phyloP scores from a whole-genome alignment of 2,888 invertebrate genomes.

The Cerastis rubricosa region DNA sequence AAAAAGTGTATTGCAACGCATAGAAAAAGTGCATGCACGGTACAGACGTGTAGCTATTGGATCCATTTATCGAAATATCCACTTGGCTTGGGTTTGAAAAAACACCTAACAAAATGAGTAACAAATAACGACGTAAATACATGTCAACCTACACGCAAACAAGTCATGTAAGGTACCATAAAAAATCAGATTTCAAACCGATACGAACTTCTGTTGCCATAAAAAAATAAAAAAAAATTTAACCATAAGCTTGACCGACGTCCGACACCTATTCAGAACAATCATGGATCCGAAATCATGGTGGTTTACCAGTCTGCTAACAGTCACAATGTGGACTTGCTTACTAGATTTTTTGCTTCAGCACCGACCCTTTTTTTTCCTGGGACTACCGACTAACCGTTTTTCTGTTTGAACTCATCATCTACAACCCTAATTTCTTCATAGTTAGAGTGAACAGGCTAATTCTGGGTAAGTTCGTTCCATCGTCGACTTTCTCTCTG shows the following conservation, averaged over 20 bases:
- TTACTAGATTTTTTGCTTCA: neutral
- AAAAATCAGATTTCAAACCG: conserved; percentile 2
- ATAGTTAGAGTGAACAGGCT: no score
- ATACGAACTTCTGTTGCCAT: neutral
- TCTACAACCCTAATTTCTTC: neutral
- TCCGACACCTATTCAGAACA: neutral
- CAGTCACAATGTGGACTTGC: neutral
- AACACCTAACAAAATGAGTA: neutral
- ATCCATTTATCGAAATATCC: neutral
- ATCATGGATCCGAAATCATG: neutral
- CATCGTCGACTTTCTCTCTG: no score
- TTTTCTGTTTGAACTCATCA: neutral
- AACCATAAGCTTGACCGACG: neutral
- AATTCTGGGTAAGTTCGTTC: no score
- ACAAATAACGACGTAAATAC: neutral
- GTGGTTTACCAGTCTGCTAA: neutral
- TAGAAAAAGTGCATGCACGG: no score
- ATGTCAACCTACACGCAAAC: conserved; percentile 10
- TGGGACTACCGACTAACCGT: neutral
- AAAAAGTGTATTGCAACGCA: no score
- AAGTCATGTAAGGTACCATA: neutral
- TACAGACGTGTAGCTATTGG: neutral
- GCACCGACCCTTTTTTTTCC: neutral
- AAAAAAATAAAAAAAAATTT: neutral
- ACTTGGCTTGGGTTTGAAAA: neutral